A percentile compares a stretch with the other conserved stretches of the same genome.
Evolutionary conservation across 2,797 vertebrate genomes (phyloP).

Genomic region (Limnodromus scolopaceus): DNA sequence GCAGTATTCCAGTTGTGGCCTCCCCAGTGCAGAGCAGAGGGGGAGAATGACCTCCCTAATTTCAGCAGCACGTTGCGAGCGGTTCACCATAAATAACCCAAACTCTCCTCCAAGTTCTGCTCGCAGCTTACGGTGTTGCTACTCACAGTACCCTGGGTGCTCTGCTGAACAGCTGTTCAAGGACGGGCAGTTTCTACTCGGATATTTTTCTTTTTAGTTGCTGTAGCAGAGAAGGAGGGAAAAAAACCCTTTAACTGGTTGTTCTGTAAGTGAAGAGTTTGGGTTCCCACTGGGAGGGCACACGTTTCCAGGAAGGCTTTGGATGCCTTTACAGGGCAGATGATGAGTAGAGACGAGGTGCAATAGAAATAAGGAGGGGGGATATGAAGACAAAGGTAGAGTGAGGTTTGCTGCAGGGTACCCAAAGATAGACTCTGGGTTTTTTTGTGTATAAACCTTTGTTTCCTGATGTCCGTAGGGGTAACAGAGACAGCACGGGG

Average conservation of each 20-base stretch:
- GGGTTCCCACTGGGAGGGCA: not conserved
- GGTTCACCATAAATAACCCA: not conserved
- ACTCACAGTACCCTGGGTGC: not conserved
- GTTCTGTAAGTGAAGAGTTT: not conserved
- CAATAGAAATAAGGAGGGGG: not conserved
- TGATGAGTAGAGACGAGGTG: not conserved
- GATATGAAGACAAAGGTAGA: not conserved
- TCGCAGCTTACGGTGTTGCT: not conserved
- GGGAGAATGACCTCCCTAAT: no score
- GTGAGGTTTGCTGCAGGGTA: not conserved
- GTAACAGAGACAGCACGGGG: conserved; percentile 86
- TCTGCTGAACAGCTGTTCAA: not conserved
- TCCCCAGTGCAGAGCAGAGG: no score
- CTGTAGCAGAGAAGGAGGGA: accelerated
- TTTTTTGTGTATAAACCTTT: not conserved
- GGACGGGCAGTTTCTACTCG: not conserved
- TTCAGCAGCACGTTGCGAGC: not conserved
- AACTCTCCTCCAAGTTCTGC: not conserved
- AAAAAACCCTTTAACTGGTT: not conserved
- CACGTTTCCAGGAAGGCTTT: not conserved
- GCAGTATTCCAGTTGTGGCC: no score
- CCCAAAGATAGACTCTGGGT: not conserved
- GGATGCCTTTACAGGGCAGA: not conserved
- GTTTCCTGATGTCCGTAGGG: conserved; percentile 75
- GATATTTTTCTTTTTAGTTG: not conserved